A percentile compares a stretch with the other conserved stretches of the same genome.
Conservation (phyloP, 2,113 vertebrate species). For the Seriola rivoliana region DNA sequence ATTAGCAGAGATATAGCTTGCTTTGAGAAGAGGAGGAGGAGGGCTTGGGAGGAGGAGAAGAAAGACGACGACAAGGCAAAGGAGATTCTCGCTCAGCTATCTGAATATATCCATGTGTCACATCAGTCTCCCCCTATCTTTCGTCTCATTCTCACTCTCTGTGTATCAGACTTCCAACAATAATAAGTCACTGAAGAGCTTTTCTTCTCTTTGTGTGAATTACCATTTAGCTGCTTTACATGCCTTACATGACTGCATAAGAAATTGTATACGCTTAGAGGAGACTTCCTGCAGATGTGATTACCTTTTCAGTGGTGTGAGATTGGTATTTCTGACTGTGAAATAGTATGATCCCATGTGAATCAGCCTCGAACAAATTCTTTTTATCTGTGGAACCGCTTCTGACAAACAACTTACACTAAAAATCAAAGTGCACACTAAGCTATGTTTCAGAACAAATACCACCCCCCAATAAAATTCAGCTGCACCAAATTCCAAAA, state of each 20-base stretch:
- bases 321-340: conserved; percentile 68
- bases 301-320: conserved; percentile 72
- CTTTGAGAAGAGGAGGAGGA: conserved; percentile 63
- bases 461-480: conserved; percentile 31
- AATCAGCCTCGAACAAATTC: conserved; percentile 66
- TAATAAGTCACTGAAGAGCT: conserved; percentile 58
- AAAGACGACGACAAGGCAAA: conserved; percentile 32
- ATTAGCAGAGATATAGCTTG: conserved; percentile 74
- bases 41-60: conserved; percentile 62
- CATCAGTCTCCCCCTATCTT: conserved; percentile 35
- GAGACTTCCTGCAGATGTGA: conserved; percentile 73
- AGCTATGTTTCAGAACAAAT: conserved; percentile 70
- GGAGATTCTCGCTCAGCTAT: conserved; percentile 57
- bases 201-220: conserved; percentile 65
- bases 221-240: conserved; percentile 66
- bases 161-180: conserved; percentile 64
- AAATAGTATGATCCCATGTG: conserved; percentile 68
- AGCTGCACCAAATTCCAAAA: conserved; percentile 51
- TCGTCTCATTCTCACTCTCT: conserved; percentile 39
- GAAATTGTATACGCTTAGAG: conserved; percentile 50
- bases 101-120: conserved; percentile 58
- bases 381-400: conserved; percentile 27
- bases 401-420: conserved; percentile 70
- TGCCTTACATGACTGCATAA: conserved; percentile 57
- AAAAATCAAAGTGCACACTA: conserved; percentile 64